phyloP scores from a whole-genome alignment of 2,888 invertebrate species.

The Ditylenchus weischeri region DNA sequence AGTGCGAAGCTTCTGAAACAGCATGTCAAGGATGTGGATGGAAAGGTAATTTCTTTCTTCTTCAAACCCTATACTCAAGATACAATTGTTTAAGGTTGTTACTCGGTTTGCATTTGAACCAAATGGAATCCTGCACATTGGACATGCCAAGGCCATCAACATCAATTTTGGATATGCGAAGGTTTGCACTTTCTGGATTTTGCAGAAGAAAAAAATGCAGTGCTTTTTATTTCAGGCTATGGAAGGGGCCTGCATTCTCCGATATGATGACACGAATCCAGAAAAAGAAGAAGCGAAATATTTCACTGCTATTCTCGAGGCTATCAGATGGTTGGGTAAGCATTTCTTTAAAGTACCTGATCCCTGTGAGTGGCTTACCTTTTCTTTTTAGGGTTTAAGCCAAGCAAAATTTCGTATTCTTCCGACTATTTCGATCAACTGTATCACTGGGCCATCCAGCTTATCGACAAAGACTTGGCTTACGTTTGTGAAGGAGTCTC shows the following conservation, averaged over 20 bases:
- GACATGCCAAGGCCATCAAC: constrained; percentile 98
- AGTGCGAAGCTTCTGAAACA: constrained; percentile 79
- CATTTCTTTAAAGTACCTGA: neutral
- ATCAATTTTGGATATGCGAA: constrained; percentile 98
- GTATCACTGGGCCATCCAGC: constrained; percentile 81
- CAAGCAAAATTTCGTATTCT: constrained; percentile 87
- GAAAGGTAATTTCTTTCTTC: constrained; percentile 66
- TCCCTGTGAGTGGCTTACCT: too few species aligned
- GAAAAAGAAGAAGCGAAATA: constrained; percentile 81
- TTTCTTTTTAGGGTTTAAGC: constrained; percentile 74
- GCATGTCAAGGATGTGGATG: constrained; percentile 80
- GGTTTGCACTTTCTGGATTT: constrained; percentile 34
- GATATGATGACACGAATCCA: constrained; percentile 98
- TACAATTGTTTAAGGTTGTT: constrained; percentile 65
- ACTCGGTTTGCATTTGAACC: constrained; percentile 98
- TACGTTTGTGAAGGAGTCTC: constrained; percentile 98
- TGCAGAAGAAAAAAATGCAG: too few species aligned
- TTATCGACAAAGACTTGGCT: constrained; percentile 85
- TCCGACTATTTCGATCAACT: constrained; percentile 95
- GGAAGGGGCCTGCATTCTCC: constrained; percentile 79
- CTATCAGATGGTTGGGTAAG: constrained; percentile 8
- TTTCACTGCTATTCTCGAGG: constrained; percentile 1
- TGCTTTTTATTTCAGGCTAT: constrained; percentile 66
- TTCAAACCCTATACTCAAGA: neutral
- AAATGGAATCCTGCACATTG: constrained; percentile 97